Percentiles rank a stretch among this genome's conserved stretches.
Conservation (phyloP, 35 echinoderm and acorn worm genomes). For the Apostichopus japonicus region DNA sequence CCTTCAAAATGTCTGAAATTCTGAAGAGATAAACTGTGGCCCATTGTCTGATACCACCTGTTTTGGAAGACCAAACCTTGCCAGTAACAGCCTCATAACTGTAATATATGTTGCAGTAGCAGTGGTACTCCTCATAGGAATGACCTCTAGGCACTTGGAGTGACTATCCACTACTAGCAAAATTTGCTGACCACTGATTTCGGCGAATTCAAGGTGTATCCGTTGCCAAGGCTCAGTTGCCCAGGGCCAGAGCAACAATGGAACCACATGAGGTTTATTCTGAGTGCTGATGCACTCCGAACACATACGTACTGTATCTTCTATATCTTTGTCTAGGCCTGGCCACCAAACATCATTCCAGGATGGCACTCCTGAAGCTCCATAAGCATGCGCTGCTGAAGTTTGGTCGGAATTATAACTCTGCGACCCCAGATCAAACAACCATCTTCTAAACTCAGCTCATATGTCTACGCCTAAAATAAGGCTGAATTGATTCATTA, state of each 20-base stretch:
- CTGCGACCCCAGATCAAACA: constrained; percentile 43
- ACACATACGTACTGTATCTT: not conserved
- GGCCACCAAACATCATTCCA: constrained; percentile 49
- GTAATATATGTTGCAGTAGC: constrained; percentile 3
- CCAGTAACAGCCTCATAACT: not conserved
- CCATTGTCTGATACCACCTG: too few relatives aligned
- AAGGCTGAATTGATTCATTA: not conserved
- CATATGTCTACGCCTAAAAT: constrained; percentile 27
- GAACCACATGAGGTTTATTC: not conserved
- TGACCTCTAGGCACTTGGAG: constrained; percentile 15
- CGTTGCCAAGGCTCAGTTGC: constrained; percentile 43
- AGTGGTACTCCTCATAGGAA: constrained; percentile 6
- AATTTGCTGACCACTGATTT: not conserved
- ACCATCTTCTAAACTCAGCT: constrained; percentile 1
- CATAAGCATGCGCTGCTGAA: not conserved
- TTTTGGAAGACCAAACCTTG: constrained; percentile 4
- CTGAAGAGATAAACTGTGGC: too few relatives aligned
- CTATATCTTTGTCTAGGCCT: constrained; percentile 15
- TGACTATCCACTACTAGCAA: not conserved
- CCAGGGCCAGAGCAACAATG: constrained; percentile 51
- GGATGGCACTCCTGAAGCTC: not conserved
- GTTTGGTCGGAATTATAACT: not conserved
- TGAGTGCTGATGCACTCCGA: constrained; percentile 14
- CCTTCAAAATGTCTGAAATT: too few relatives aligned
- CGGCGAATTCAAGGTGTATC: not conserved